phyloP scores from a whole-genome alignment of 2,888 invertebrate genomes.

The Sarcophaga caerulescens region DNA sequence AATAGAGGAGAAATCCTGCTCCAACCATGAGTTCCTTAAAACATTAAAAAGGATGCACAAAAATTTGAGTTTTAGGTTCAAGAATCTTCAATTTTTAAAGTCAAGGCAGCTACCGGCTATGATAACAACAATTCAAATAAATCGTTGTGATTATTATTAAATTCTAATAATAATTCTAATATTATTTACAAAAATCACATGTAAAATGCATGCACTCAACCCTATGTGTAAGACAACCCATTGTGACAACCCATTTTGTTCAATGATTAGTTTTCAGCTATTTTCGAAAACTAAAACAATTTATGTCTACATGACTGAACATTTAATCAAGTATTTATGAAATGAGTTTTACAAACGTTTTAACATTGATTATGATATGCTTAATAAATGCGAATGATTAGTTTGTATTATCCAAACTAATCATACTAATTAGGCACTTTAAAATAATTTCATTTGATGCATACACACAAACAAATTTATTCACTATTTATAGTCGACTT shows the following conservation, averaged over 20 bases:
- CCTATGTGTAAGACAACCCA: no score
- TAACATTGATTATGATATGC: conserved; percentile 39
- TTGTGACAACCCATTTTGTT: background rate
- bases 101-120: no score
- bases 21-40: no score
- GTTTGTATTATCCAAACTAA: conserved; percentile 10
- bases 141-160: no score
- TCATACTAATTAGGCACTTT: conserved; percentile 51
- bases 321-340: conserved; percentile 48
- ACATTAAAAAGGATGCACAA: no score
- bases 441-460: conserved; percentile 7
- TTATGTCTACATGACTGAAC: conserved; percentile 32
- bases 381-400: conserved; percentile 49
- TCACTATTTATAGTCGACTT: conserved; percentile 42
- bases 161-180: no score
- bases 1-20: no score
- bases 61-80: no score
- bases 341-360: conserved; percentile 33
- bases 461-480: background rate
- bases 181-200: no score
- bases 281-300: conserved; percentile 10
- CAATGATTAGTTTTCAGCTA: conserved; percentile 5
- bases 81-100: no score
- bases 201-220: no score
- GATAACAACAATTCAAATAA: no score